These are phyloP conservation scores for Seriola quinqueradiata DNA, from an alignment of 2,113 vertebrate species.

Conservation along the genomic window DNA sequence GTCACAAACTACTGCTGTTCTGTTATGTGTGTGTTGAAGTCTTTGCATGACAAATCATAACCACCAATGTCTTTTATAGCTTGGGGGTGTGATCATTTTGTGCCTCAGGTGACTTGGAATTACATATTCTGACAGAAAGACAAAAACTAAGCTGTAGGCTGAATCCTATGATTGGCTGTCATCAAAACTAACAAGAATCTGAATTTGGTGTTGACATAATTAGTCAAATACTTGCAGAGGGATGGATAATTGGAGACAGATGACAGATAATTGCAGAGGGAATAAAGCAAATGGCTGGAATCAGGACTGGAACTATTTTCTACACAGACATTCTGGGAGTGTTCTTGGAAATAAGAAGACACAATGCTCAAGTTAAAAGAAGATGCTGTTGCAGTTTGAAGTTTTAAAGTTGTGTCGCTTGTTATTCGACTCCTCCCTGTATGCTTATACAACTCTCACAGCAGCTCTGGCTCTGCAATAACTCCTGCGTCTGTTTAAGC, in stretches of 20 bases:
- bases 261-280: not conserved
- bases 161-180: not conserved
- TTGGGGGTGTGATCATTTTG: too few relatives aligned
- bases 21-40: too few relatives aligned
- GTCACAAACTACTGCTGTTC: too few relatives aligned
- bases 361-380: not conserved
- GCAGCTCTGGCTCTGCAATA: not conserved
- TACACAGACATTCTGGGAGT: not conserved
- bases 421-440: too few relatives aligned
- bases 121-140: not conserved
- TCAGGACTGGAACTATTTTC: too few relatives aligned
- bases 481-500: not conserved
- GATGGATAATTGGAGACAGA: not conserved
- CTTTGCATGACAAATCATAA: too few relatives aligned
- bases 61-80: too few relatives aligned
- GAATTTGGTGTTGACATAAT: not conserved
- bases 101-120: too few relatives aligned
- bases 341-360: not conserved
- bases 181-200: too few relatives aligned
- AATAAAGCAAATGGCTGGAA: not conserved
- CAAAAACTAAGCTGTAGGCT: not conserved
- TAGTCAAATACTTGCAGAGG: not conserved
- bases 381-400: too few relatives aligned
- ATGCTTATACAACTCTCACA: not conserved
- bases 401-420: not conserved